phyloP scores from a whole-genome alignment of 2,888 invertebrate genomes.

The Caenorhabditis auriculariae region DNA sequence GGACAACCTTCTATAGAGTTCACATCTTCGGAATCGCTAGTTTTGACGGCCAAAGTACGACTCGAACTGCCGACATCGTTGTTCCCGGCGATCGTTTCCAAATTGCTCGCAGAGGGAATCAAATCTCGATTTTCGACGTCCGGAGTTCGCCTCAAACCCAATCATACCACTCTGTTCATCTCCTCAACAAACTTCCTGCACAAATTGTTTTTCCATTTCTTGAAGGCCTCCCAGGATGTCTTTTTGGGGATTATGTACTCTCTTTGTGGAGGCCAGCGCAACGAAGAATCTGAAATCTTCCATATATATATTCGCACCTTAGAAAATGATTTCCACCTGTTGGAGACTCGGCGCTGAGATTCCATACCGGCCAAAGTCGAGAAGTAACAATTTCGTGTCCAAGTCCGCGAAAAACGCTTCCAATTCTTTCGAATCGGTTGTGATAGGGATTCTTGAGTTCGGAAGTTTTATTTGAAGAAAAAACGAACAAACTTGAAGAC shows the following conservation, averaged over 20 bases:
- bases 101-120: too few relatives aligned
- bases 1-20: too few relatives aligned
- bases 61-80: too few relatives aligned
- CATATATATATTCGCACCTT: too few relatives aligned
- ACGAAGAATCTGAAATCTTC: constrained; percentile 49
- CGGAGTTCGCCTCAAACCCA: constrained; percentile 1
- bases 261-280: constrained; percentile 44
- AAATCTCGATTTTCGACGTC: too few relatives aligned
- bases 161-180: constrained; percentile 2
- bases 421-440: constrained; percentile 33
- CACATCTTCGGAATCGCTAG: too few relatives aligned
- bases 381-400: constrained; percentile 29
- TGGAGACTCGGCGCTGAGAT: constrained; percentile 55
- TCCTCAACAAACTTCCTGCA: constrained; percentile 1
- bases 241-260: constrained; percentile 42
- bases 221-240: constrained; percentile 6
- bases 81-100: too few relatives aligned
- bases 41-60: too few relatives aligned
- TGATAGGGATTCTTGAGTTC: constrained; percentile 39
- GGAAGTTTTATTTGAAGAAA: not conserved
- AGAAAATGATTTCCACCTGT: constrained; percentile 44
- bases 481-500: constrained; percentile 17
- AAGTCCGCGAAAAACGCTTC: constrained; percentile 44
- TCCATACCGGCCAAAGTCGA: constrained; percentile 48
- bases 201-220: not conserved